Evolutionary conservation across 2,888 invertebrate genomes (phyloP).

Genomic region (Agriopis aurantiaria): DNA sequence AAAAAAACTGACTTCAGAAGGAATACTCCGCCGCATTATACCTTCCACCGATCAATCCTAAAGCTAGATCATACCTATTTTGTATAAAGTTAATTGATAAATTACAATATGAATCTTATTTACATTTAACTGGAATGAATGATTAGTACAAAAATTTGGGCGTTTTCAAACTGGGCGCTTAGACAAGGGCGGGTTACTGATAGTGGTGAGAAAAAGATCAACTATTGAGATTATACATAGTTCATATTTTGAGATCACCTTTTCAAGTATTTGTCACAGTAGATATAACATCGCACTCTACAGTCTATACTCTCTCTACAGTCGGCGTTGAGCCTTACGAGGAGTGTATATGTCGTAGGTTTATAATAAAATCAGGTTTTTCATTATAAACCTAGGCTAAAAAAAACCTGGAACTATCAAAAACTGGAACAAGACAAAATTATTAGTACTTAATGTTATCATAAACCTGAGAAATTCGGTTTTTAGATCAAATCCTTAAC

Average conservation of each 20-base stretch:
- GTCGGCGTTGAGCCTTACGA: no score
- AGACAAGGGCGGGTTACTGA: constrained; percentile 1
- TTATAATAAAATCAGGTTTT: no score
- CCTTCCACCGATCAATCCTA: constrained; percentile 4
- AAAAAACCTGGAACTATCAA: no score
- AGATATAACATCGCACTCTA: no score
- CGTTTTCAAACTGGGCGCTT: constrained; percentile 24
- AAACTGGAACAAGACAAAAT: no score
- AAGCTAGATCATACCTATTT: neutral
- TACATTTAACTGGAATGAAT: constrained; percentile 36
- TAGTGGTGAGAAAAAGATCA: neutral
- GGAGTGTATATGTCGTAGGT: no score
- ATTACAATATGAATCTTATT: constrained; percentile 27
- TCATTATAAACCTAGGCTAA: no score
- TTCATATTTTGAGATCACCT: neutral
- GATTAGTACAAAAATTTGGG: constrained; percentile 28
- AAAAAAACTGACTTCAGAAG: no score
- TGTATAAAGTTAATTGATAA: constrained; percentile 10
- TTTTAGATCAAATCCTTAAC: no score
- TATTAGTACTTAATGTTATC: no score
- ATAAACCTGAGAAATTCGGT: no score
- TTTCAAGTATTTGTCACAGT: neutral
- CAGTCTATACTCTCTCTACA: no score
- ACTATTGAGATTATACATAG: neutral
- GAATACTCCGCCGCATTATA: constrained; percentile 3